Percentiles rank a stretch among this genome's conserved stretches.
Conservation (phyloP, 2,113 vertebrate genomes). For the Tiliqua scincoides region DNA sequence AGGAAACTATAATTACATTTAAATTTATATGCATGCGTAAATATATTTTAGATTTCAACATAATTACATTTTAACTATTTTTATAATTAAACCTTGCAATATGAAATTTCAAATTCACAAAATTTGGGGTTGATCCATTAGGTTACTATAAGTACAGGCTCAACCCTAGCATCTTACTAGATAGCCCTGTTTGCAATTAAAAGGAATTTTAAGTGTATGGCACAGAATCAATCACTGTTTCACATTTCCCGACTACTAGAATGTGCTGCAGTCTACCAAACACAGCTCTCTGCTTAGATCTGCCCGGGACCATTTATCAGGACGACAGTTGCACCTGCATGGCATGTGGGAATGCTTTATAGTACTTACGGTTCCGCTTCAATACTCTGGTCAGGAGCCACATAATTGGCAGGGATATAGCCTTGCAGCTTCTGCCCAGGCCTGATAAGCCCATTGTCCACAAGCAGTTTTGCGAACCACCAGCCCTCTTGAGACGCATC, state of each 20-base stretch:
- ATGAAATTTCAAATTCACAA: accelerated
- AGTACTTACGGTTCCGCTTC: slow-evolving; percentile 89
- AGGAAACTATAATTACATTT: no score
- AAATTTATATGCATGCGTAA: no score
- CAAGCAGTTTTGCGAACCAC: slow-evolving; percentile 85
- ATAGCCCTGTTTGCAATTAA: neutral
- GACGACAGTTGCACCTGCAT: neutral
- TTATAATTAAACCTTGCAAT: no score
- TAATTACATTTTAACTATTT: no score
- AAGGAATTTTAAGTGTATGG: neutral
- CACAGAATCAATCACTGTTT: neutral
- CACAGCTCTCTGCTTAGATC: neutral
- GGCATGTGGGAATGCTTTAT: neutral
- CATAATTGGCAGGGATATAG: slow-evolving; percentile 93
- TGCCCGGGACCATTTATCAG: neutral
- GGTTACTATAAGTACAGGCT: neutral
- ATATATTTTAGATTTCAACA: no score
- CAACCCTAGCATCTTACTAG: neutral
- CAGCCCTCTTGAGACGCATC: slow-evolving; percentile 80
- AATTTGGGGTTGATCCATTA: neutral
- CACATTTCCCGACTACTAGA: neutral
- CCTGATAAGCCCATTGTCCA: slow-evolving; percentile 65
- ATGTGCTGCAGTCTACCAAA: neutral
- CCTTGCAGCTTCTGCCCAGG: slow-evolving; percentile 72
- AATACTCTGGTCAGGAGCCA: slow-evolving; percentile 86